phyloP scores from a whole-genome alignment of 2,888 invertebrate genomes.

The Scaptomyza cyrtandrae region DNA sequence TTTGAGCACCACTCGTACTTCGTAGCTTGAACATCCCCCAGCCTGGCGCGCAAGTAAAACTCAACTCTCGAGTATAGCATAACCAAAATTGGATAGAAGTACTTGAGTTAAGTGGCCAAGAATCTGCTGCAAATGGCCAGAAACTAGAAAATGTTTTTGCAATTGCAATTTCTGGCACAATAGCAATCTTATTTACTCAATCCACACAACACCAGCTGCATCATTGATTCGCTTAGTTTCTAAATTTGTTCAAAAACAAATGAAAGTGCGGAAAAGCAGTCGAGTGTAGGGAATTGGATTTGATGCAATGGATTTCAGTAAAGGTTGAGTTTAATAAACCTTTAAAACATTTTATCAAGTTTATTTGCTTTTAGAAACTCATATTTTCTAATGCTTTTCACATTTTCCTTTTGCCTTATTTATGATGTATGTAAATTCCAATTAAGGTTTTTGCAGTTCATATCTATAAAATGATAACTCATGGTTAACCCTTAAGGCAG shows the following conservation, averaged over 20 bases:
- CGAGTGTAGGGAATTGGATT: not conserved
- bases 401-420: slow-evolving; percentile 21
- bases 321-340: not conserved
- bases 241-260: slow-evolving; percentile 3
- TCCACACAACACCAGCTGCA: slow-evolving; percentile 6
- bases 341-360: too few relatives aligned
- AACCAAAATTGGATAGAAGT: slow-evolving; percentile 61
- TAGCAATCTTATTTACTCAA: slow-evolving; percentile 21
- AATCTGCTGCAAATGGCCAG: slow-evolving; percentile 56
- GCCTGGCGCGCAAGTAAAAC: slow-evolving; percentile 15
- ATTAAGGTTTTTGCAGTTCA: slow-evolving; percentile 51
- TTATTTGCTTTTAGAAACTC: not conserved
- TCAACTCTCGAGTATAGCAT: slow-evolving; percentile 38
- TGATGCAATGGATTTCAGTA: not conserved
- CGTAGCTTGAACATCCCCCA: slow-evolving; percentile 24
- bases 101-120: slow-evolving; percentile 53
- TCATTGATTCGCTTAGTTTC: slow-evolving; percentile 32
- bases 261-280: not conserved
- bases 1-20: slow-evolving; percentile 11
- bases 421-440: slow-evolving; percentile 62
- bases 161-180: slow-evolving; percentile 42
- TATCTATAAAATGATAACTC: slow-evolving; percentile 41
- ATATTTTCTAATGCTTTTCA: slow-evolving; percentile 17
- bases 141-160: slow-evolving; percentile 28
- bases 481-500: slow-evolving; percentile 53